Conservation (phyloP, 1,140 invertebrate species). For the Trachelipus rathkii region DNA sequence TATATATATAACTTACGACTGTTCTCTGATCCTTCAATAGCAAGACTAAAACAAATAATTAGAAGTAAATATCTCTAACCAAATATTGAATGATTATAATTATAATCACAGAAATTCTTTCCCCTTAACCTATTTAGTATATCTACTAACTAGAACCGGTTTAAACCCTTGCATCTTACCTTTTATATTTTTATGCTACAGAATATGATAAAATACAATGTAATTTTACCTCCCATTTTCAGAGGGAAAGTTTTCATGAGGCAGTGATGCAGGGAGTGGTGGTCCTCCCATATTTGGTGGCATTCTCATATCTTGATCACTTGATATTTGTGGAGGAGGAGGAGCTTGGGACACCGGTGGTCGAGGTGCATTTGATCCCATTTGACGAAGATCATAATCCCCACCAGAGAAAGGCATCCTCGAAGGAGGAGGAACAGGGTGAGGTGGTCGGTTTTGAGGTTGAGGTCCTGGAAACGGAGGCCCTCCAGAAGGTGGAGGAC, state of each 20-base stretch:
- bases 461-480: conserved; percentile 37
- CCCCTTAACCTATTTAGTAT: no score
- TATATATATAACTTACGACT: no score
- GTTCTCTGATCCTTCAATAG: no score
- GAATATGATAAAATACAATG: no score
- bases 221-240: conserved; percentile 32
- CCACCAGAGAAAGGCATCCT: conserved; percentile 5
- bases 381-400: conserved; percentile 46
- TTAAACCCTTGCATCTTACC: no score
- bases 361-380: conserved; percentile 13
- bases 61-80: no score
- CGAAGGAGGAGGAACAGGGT: not conserved
- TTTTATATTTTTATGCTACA: no score
- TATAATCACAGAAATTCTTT: no score
- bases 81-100: no score
- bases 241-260: conserved; percentile 28
- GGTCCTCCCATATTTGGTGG: conserved; percentile 41
- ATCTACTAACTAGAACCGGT: no score
- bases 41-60: no score
- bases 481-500: conserved; percentile 37
- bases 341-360: conserved; percentile 15
- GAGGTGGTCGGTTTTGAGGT: conserved; percentile 23
- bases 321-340: conserved; percentile 18
- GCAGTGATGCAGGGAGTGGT: conserved; percentile 20
- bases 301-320: conserved; percentile 46